Evolutionary conservation across 2,797 vertebrate species (phyloP).

Genomic region (Adelosebastes latens): DNA sequence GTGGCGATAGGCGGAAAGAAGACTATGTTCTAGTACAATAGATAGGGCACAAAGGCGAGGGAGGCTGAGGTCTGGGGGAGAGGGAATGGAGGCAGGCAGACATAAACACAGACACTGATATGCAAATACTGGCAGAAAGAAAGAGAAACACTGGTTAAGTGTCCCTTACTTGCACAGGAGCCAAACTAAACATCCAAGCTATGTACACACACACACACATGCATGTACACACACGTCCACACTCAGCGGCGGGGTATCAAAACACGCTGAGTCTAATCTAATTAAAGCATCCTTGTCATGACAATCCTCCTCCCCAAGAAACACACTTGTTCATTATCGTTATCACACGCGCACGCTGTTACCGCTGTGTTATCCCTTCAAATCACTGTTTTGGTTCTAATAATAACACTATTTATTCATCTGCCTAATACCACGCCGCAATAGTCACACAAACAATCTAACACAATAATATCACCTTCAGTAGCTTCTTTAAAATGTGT

Average conservation of each 20-base stretch:
- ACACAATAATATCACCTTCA: constrained; percentile 52
- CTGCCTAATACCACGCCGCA: constrained; percentile 39
- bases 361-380: constrained; percentile 70
- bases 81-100: constrained; percentile 46
- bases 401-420: constrained; percentile 74
- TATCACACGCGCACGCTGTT: constrained; percentile 68
- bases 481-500: constrained; percentile 42
- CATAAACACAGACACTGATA: constrained; percentile 54
- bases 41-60: constrained; percentile 30
- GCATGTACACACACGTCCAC: constrained; percentile 25
- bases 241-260: constrained; percentile 53
- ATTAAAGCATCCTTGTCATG: constrained; percentile 83
- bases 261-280: constrained; percentile 81
- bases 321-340: constrained; percentile 77
- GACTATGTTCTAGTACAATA: constrained; percentile 29
- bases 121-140: constrained; percentile 45
- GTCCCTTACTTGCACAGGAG: constrained; percentile 27
- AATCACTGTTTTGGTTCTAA: constrained; percentile 73
- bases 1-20: constrained; percentile 22
- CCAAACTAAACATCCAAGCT: constrained; percentile 46
- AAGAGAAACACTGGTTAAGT: constrained; percentile 38
- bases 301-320: constrained; percentile 73
- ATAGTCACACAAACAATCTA: constrained; percentile 46
- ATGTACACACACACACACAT: background rate
- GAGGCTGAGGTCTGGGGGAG: constrained; percentile 20